These are phyloP conservation scores for Melanerpes formicivorus DNA, from an alignment of 2,113 vertebrate species.

Conservation along the genomic window DNA sequence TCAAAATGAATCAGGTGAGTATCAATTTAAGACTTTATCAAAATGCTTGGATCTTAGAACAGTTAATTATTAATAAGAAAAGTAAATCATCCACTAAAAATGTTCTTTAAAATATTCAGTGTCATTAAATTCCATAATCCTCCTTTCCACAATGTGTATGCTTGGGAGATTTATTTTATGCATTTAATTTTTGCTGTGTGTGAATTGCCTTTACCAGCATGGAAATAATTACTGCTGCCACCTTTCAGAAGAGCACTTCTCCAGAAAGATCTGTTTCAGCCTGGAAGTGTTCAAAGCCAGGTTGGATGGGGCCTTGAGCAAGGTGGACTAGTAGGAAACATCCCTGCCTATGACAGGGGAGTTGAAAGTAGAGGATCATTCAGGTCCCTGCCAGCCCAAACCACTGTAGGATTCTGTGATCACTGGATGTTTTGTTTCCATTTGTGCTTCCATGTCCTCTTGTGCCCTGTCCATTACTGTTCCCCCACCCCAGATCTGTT, in stretches of 20 bases:
- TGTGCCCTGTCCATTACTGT: accelerated
- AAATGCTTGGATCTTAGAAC: constrained; percentile 57
- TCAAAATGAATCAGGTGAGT: constrained; percentile 86
- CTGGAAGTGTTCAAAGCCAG: neutral
- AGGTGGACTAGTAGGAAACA: too few species aligned
- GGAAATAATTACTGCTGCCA: neutral
- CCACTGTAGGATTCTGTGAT: too few species aligned
- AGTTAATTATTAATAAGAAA: constrained; percentile 54
- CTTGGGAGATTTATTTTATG: neutral
- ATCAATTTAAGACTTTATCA: constrained; percentile 69
- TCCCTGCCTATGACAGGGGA: too few species aligned
- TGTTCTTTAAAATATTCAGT: neutral
- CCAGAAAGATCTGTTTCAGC: neutral
- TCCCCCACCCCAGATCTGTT: neutral
- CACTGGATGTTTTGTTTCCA: neutral
- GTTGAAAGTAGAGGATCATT: too few species aligned
- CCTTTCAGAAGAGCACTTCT: neutral
- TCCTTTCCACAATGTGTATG: neutral
- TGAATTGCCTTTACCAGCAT: neutral
- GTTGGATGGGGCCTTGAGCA: too few species aligned
- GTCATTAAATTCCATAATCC: neutral
- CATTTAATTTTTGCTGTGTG: neutral
- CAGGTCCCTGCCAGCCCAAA: too few species aligned
- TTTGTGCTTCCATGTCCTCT: neutral
- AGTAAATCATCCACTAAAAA: constrained; percentile 10